These are phyloP conservation scores for Noctua comes DNA, from an alignment of 2,888 invertebrate genomes.

Conservation along the genomic window DNA sequence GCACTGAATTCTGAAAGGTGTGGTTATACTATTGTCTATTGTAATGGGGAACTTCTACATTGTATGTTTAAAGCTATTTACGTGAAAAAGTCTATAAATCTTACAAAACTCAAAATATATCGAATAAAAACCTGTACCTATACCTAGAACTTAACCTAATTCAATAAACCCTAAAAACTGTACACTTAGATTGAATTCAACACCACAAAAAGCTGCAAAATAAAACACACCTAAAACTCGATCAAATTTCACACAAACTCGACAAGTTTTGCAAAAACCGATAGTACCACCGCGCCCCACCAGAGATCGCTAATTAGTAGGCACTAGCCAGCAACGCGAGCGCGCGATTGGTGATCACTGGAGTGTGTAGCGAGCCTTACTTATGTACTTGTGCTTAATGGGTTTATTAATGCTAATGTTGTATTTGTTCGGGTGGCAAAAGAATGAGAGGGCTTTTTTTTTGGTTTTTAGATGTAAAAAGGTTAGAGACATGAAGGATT, in stretches of 20 bases:
- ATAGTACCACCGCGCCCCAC: slow-evolving; percentile 79
- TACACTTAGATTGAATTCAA: not conserved
- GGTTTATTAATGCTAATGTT: slow-evolving; percentile 56
- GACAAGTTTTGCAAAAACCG: slow-evolving; percentile 67
- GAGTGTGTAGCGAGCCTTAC: slow-evolving; percentile 69
- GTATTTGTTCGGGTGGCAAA: slow-evolving; percentile 49
- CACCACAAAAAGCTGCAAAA: too few species aligned
- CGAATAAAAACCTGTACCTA: too few species aligned
- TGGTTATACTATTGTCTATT: not conserved
- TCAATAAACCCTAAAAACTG: not conserved
- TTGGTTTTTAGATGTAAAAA: not conserved
- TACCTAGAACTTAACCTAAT: not conserved
- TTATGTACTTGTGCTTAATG: slow-evolving; percentile 60
- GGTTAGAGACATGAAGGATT: too few species aligned
- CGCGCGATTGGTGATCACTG: slow-evolving; percentile 85
- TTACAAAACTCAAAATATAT: not conserved
- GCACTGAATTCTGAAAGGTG: too few species aligned
- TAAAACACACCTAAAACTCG: slow-evolving; percentile 24
- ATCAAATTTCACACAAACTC: slow-evolving; percentile 23
- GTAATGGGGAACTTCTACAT: too few species aligned
- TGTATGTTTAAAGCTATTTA: not conserved
- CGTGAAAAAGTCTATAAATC: not conserved
- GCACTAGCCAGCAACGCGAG: slow-evolving; percentile 72
- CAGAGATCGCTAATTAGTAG: slow-evolving; percentile 81
- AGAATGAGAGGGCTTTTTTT: not conserved